Evolutionary conservation across 2,888 invertebrate species (phyloP), one percentile per base, ranked within the genome.

Genomic region (Tortrix viridana): DNA sequence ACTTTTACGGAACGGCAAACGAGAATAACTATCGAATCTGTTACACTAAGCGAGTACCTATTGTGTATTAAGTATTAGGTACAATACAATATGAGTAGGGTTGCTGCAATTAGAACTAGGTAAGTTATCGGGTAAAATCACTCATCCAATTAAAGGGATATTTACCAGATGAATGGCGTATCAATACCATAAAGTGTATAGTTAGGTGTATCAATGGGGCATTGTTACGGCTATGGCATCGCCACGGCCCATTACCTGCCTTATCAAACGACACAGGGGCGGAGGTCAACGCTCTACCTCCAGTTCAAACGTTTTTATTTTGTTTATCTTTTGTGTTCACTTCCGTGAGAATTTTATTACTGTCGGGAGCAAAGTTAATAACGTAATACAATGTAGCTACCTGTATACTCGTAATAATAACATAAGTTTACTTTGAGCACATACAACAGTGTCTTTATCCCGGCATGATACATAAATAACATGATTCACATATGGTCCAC

Each of bases 221-320:
- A 63, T 63, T 63, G 63, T 63, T 47, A 44, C 44, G 46, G 56
- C 38, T 59, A 59, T 59, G 50, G 47, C 41, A 41, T 18, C 20
- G 53, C 22, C 52, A 63, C 61, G 61, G 50, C 53, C 63, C 57
- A 58, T 63, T 58, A 58, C 63, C 63, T 32, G 52, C 54, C 63
- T 63, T 63, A 63, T 63, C 63, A 63, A 58, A 48, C 47, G 52
- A 41, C 53, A 38, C 62, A 58, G 63, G 57, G 63, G 52, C 63
- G 63, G 47, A 62, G 62, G 63, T 63, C 58, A 63, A 63, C 32
- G 63, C 47, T 56, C 62, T 50, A 53, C 47, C 63, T 58, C 38
- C 43, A 44, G 48, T 55, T 23, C 50, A 50, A 52, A 38, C 38
- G 56, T 57, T 62, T 59, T 62, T 57, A 56, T 62, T 57, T 58